Percentiles rank a stretch among this genome's conserved stretches.
Evolutionary conservation across 2,888 invertebrate species (phyloP).

Genomic region (Euphydryas editha): DNA sequence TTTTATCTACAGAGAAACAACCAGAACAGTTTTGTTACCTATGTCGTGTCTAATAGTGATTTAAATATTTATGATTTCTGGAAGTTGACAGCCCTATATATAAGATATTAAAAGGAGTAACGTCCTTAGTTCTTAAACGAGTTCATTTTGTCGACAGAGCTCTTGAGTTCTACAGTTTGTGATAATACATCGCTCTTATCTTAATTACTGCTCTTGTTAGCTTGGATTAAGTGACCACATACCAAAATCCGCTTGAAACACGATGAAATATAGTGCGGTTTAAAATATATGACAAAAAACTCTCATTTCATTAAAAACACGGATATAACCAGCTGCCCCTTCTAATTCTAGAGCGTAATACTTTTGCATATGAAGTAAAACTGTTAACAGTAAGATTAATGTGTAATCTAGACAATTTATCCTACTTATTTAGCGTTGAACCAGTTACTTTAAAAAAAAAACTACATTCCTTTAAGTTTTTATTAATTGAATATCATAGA

Average conservation of each 20-base stretch:
- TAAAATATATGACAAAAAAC: constrained; percentile 20
- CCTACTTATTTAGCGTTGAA: not conserved
- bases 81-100: constrained; percentile 8
- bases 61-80: not conserved
- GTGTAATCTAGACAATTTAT: not conserved
- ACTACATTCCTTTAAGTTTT: not conserved
- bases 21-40: not conserved
- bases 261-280: constrained; percentile 28
- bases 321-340: not conserved
- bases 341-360: not conserved
- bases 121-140: constrained; percentile 28
- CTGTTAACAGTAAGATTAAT: not conserved
- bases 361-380: not conserved
- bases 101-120: constrained; percentile 29
- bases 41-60: not conserved
- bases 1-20: not conserved
- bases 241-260: constrained; percentile 25
- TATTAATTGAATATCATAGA: no score
- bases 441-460: not conserved
- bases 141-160: constrained; percentile 38
- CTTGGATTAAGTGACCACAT: constrained; percentile 45
- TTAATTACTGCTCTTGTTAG: constrained; percentile 46
- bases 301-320: constrained; percentile 2
- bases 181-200: constrained; percentile 46
- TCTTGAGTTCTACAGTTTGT: constrained; percentile 32